A percentile compares a stretch with the other conserved stretches of the same genome.
These are phyloP conservation scores for Amphilophus citrinellus DNA, from an alignment of 2,113 vertebrate genomes.

Conservation along the genomic window DNA sequence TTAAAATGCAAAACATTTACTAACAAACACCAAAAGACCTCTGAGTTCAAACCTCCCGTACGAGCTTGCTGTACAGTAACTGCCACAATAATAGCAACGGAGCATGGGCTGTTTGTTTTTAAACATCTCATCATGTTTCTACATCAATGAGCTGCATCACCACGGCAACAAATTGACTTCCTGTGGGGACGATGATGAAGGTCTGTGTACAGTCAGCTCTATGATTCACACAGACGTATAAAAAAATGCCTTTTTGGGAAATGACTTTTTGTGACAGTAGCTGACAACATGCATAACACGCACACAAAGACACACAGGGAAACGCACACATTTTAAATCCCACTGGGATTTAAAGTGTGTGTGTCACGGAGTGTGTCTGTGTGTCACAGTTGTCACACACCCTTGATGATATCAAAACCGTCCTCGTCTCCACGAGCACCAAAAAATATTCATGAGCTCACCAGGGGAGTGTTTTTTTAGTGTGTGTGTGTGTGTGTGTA, in stretches of 20 bases:
- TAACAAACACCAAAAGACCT: neutral
- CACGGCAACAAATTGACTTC: conserved; percentile 57
- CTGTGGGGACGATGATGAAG: conserved; percentile 18
- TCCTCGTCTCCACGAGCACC: conserved; percentile 2
- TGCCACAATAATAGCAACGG: rapidly evolving
- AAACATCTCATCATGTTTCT: conserved; percentile 22
- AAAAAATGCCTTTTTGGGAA: conserved; percentile 11
- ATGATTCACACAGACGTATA: conserved; percentile 1
- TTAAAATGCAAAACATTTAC: neutral
- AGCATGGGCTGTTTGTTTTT: conserved; percentile 6
- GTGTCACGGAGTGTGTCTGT: conserved; percentile 24
- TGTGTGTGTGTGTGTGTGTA: conserved; percentile 12
- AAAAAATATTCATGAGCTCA: conserved; percentile 58
- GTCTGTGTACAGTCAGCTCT: conserved; percentile 28
- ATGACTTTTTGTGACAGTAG: conserved; percentile 24
- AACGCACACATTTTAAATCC: neutral
- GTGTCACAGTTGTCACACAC: conserved; percentile 43
- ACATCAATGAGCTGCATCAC: conserved; percentile 14
- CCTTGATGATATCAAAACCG: conserved; percentile 49
- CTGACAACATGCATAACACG: conserved; percentile 27
- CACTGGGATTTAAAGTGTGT: neutral
- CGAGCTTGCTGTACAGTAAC: neutral
- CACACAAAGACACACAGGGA: conserved; percentile 20
- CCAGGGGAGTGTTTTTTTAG: conserved; percentile 27
- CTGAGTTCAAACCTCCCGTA: neutral